phyloP scores from a whole-genome alignment of 2,888 invertebrate genomes.

The Ctenicera cuprea region DNA sequence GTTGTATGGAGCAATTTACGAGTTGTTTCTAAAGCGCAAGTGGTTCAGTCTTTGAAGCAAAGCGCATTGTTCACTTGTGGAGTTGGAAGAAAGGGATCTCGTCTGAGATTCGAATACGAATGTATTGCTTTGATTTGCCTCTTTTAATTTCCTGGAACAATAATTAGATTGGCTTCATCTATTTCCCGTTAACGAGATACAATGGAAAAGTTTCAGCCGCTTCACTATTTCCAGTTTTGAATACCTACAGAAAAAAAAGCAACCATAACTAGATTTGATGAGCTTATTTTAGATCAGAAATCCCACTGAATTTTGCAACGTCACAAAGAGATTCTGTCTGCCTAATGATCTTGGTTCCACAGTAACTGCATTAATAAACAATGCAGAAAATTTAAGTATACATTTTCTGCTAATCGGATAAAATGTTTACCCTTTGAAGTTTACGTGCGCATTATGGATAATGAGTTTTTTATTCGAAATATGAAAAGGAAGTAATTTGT shows the following conservation, averaged over 20 bases:
- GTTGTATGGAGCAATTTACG: constrained; percentile 26
- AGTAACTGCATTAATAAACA: constrained; percentile 7
- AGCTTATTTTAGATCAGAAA: constrained; percentile 9
- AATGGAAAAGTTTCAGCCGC: background rate
- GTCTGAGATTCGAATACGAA: constrained; percentile 12
- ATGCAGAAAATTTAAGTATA: background rate
- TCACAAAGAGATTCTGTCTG: constrained; percentile 8
- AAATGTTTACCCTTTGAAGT: background rate
- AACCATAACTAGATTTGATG: background rate
- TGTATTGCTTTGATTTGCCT: constrained; percentile 1
- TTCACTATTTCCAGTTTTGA: background rate
- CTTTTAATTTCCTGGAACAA: constrained; percentile 17
- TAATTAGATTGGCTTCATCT: background rate
- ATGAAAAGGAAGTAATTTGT: too few relatives aligned
- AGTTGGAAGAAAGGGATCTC: constrained; percentile 6
- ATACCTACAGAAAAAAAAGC: background rate
- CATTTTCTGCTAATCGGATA: constrained; percentile 1
- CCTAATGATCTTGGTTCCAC: background rate
- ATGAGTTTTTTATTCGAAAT: background rate
- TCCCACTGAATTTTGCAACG: constrained; percentile 6
- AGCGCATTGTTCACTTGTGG: constrained; percentile 12
- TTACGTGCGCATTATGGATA: background rate
- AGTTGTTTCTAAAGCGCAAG: constrained; percentile 23
- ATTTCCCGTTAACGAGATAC: background rate
- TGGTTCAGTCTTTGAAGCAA: constrained; percentile 9